phyloP scores from a whole-genome alignment of 30 jellyfish, hydroid and myxozoan species.

The Aurelia sp. region DNA sequence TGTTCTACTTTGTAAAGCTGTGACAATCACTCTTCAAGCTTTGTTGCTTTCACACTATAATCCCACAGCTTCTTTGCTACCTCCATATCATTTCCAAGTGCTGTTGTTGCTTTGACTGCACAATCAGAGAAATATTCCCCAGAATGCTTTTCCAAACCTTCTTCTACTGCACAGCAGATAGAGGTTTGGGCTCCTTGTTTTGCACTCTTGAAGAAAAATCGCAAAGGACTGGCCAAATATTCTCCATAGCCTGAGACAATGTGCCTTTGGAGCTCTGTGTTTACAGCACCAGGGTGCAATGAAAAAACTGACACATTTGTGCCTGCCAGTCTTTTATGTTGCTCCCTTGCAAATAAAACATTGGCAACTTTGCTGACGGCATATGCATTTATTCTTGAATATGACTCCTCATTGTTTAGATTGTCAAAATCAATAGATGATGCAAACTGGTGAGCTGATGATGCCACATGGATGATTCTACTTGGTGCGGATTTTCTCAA shows the following conservation, averaged over 20 bases:
- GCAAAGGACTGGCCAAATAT: neutral
- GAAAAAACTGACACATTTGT: constrained; percentile 42
- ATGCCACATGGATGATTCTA: constrained; percentile 80
- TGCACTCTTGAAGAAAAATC: constrained; percentile 27
- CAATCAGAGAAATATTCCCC: constrained; percentile 82
- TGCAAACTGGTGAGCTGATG: constrained; percentile 70
- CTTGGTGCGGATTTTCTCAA: constrained; percentile 79
- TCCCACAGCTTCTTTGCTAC: constrained; percentile 82
- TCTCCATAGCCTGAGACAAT: neutral
- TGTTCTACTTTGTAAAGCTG: too few relatives aligned
- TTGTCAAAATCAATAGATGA: constrained; percentile 23
- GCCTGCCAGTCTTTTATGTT: constrained; percentile 35
- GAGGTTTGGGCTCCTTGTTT: constrained; percentile 72
- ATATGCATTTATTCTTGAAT: constrained; percentile 24
- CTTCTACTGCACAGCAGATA: constrained; percentile 71
- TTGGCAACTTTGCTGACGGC: constrained; percentile 63
- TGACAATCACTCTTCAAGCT: neutral
- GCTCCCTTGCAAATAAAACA: constrained; percentile 59
- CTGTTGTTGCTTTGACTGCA: constrained; percentile 3
- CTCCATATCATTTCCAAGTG: constrained; percentile 57
- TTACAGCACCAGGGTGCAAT: constrained; percentile 69
- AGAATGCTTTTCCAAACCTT: constrained; percentile 39
- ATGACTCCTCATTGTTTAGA: constrained; percentile 16
- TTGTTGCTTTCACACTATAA: constrained; percentile 56
- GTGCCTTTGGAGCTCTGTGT: constrained; percentile 39